A percentile compares a stretch with the other conserved stretches of the same genome.
These are phyloP conservation scores for Aromia moschata DNA, from an alignment of 2,888 invertebrate species.

Conservation along the genomic window DNA sequence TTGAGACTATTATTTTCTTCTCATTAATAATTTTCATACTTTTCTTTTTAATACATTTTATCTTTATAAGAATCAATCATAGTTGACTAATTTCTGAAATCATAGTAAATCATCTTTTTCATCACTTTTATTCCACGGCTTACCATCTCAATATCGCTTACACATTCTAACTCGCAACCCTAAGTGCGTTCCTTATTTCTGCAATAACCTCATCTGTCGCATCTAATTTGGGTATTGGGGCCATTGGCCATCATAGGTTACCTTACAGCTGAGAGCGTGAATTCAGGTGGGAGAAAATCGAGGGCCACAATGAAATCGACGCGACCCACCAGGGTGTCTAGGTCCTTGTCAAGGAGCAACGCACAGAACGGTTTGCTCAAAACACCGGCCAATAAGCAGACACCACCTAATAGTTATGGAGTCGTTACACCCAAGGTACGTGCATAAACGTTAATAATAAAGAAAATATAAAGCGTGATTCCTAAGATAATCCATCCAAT, in stretches of 20 bases:
- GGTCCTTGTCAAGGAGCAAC: constrained; percentile 46
- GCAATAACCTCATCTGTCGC: constrained; percentile 8
- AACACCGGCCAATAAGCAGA: constrained; percentile 43
- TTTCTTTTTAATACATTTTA: too few relatives aligned
- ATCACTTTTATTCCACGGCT: too few relatives aligned
- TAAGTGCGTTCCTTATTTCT: not conserved
- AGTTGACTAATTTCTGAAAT: too few relatives aligned
- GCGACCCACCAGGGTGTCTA: constrained; percentile 36
- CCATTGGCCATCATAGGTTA: constrained; percentile 49
- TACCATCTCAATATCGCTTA: not conserved
- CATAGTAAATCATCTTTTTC: too few relatives aligned
- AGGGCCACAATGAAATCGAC: constrained; percentile 8
- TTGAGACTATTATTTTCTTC: too few relatives aligned
- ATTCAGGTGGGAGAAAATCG: constrained; percentile 41
- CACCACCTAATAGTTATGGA: constrained; percentile 42
- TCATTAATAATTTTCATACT: too few relatives aligned
- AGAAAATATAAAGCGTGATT: too few relatives aligned
- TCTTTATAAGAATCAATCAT: too few relatives aligned
- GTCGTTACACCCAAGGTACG: constrained; percentile 56
- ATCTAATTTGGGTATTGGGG: constrained; percentile 38
- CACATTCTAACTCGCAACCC: not conserved
- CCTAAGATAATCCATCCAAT: too few relatives aligned
- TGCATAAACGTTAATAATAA: too few relatives aligned
- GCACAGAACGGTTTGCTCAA: constrained; percentile 17
- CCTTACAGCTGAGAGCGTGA: constrained; percentile 54